Base-by-base conservation (phyloP, 2,888 invertebrate genomes). In the Gari tellinella region DNA sequence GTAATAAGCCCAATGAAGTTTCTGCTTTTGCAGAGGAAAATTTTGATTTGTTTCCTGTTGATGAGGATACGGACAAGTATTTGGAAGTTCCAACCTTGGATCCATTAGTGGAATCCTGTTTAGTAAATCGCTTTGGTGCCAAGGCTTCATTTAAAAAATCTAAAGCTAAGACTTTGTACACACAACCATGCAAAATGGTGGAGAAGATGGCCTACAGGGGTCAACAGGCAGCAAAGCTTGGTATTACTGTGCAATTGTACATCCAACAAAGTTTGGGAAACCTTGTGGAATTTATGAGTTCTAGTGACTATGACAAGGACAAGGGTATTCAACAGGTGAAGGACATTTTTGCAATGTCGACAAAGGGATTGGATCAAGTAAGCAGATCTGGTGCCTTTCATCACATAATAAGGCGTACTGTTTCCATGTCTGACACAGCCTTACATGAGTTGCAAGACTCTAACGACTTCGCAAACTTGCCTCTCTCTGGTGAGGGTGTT, bases 191-290 rank as follows among this genome's bases (percentile, higher is more conserved):
- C 25, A 68, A 73, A 63, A 67, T 57, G 57, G 37, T 73, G 0
- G 67, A 73, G n/a, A 73, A 64, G 17, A 64, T 68, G n/a, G 61
- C 62, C 1, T 69, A 61, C 43, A 64, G 65, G 40, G 74, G 68
- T 21, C 67, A 64, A 31, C 68, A 68, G n/a, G 60, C 74, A 14
- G 53, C 68, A 12, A 23, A 65, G 25, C 40, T 67, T 10, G 66
- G 72, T n/a, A n/a, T n/a, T n/a, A n/a, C n/a, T n/a, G n/a, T n/a
- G n/a, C n/a, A n/a, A n/a, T 7, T n/a, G n/a, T n/a, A n/a, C n/a
- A n/a, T n/a, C n/a, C n/a, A 69, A 23, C 69, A 74, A 49, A 51
- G 69, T 37, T 45, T 74, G 1, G 74, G 65, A 12, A 46, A 49
- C 43, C 40, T 74, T 14, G 17, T 69, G 1, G 25, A 46, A 15